phyloP scores from a whole-genome alignment of 2,113 vertebrate species.

The Hyla sarda region DNA sequence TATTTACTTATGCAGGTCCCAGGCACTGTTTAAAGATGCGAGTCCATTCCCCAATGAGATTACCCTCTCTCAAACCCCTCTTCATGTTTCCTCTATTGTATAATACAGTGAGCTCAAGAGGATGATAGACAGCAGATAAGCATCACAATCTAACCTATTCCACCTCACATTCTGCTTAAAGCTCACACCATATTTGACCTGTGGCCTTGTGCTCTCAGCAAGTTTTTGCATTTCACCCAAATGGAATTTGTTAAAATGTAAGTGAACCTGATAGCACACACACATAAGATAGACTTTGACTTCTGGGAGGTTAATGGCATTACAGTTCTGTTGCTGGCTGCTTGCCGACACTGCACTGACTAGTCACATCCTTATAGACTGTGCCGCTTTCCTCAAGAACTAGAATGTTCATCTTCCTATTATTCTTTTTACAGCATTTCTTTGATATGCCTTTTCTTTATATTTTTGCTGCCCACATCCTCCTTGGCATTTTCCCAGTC shows the following conservation, averaged over 20 bases:
- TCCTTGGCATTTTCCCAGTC: too few relatives aligned
- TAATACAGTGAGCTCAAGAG: background rate
- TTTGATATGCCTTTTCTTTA: too few relatives aligned
- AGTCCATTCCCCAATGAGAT: background rate
- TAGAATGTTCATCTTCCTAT: too few relatives aligned
- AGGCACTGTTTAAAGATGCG: background rate
- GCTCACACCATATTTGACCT: conserved; percentile 20
- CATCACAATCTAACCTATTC: conserved; percentile 22
- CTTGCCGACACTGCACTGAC: too few relatives aligned
- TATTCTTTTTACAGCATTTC: too few relatives aligned
- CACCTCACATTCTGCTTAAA: conserved; percentile 7
- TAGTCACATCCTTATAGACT: too few relatives aligned
- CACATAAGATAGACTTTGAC: background rate
- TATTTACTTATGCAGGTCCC: background rate
- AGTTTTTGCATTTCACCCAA: conserved; percentile 21
- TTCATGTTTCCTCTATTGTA: background rate
- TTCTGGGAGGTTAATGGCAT: background rate
- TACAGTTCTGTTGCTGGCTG: background rate
- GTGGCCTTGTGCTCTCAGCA: conserved; percentile 9
- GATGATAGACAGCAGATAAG: conserved; percentile 41
- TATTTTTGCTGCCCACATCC: too few relatives aligned
- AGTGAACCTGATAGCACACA: background rate
- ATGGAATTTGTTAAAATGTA: conserved; percentile 33
- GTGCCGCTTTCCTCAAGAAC: too few relatives aligned
- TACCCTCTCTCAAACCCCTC: background rate